These are phyloP conservation scores for Numida meleagris DNA, from an alignment of 2,113 vertebrate species.

Conservation along the genomic window DNA sequence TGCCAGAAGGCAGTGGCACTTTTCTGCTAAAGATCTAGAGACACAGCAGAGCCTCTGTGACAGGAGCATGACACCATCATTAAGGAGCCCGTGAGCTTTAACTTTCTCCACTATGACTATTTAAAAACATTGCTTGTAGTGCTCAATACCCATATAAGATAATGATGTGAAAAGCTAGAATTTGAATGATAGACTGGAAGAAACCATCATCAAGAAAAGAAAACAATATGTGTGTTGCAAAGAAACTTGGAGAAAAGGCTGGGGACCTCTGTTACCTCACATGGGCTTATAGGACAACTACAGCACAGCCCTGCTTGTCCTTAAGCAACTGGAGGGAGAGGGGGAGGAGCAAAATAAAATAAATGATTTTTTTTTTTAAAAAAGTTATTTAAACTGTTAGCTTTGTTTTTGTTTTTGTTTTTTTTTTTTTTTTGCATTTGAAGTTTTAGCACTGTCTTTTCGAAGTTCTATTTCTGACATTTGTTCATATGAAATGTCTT, in stretches of 20 bases:
- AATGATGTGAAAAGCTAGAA: not conserved
- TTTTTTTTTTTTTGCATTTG: not conserved
- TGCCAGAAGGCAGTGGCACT: not conserved
- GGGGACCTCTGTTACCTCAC: not conserved
- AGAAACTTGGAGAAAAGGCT: not conserved
- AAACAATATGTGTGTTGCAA: not conserved
- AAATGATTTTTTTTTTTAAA: not conserved
- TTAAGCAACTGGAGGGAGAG: not conserved
- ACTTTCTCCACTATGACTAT: not conserved
- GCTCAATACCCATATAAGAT: not conserved
- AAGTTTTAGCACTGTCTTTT: conserved; percentile 3
- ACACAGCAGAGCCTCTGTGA: not conserved
- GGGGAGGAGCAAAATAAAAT: not conserved
- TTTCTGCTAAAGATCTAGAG: not conserved
- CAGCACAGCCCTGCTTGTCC: not conserved
- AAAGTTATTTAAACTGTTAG: not conserved
- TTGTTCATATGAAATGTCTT: conserved; percentile 42
- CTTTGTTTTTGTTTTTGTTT: not conserved
- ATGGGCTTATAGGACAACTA: not conserved
- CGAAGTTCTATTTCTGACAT: conserved; percentile 44
- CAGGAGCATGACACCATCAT: not conserved
- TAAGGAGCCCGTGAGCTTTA: not conserved
- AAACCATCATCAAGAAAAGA: not conserved
- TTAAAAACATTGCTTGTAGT: not conserved
- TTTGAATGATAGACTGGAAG: not conserved